These are phyloP conservation scores for Macrotrachela quadricornifera DNA, from an alignment of 1,140 invertebrate species.

Conservation along the genomic window DNA sequence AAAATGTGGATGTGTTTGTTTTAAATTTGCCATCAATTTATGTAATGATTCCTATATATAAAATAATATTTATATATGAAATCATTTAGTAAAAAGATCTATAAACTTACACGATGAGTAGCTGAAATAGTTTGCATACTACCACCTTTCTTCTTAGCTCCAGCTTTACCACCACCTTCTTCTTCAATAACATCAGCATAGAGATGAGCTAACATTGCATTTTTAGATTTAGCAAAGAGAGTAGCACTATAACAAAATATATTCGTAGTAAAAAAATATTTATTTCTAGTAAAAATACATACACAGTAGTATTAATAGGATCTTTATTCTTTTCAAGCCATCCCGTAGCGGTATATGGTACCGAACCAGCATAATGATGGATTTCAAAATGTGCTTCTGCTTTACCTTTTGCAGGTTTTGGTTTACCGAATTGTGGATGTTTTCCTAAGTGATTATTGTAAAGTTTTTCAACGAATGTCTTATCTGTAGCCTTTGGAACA, in stretches of 20 bases:
- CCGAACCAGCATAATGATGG: conserved; percentile 91
- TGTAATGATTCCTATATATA: conserved; percentile 55
- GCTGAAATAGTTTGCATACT: conserved; percentile 80
- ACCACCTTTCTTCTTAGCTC: conserved; percentile 66
- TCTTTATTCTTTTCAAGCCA: conserved; percentile 99
- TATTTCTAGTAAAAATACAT: no score
- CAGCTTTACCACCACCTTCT: conserved; percentile 29
- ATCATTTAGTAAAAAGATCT: no score
- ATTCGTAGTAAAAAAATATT: no score
- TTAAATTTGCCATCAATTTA: conserved; percentile 84
- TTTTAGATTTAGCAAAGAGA: conserved; percentile 2
- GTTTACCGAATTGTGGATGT: conserved; percentile 84
- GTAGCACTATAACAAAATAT: neutral
- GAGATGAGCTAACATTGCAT: neutral
- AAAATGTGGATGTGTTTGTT: conserved; percentile 90
- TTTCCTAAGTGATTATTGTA: conserved; percentile 96
- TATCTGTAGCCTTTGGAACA: conserved; percentile 98
- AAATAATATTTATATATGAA: no score
- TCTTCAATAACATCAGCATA: conserved; percentile 3
- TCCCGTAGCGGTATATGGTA: conserved; percentile 69
- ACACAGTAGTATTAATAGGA: conserved; percentile 86
- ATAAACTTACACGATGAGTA: conserved; percentile 41
- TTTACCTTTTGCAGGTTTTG: conserved; percentile 84
- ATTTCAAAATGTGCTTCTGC: conserved; percentile 88
- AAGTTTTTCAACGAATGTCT: conserved; percentile 87